Base-by-base conservation (phyloP, 2,797 vertebrate species). In the Schizopygopsis malacanthus region DNA sequence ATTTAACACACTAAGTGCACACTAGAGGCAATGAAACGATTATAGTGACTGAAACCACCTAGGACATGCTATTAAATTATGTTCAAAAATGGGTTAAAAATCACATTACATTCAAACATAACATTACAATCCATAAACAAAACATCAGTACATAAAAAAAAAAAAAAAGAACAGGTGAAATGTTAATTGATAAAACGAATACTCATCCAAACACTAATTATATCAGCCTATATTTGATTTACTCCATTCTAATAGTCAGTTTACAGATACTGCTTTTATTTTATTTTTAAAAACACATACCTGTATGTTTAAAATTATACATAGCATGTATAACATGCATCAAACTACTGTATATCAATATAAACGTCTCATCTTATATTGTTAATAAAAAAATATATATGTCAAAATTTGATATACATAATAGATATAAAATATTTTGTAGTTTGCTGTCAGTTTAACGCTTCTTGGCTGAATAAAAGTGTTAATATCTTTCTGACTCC, bases 401-500 rank as follows among this genome's bases (percentile, higher is more conserved):
- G 6, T 65, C 1, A 0, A 33, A 16, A 33, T 28, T 65, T 3
- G 12, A 33, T 65, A 33, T 65, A 33, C 15, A 33, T 65, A 3
- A 65, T 28, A 63, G 61, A 63, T 15, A 65, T 25, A 4, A 15
- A 67, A 67, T 16, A 67, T 33, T 37, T 61, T 25, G 65, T 67
- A 8, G 16, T 37, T 25, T 25, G 25, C 6, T 16, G n/a, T 22
- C 3, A 76, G 22, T 56, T 6, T 7, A 54, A 54, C 54, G 73
- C 50, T 37, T 54, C 50, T 85, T 86, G 81, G 80, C 80, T 86
- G 84, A 82, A 71, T 80, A 70, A 45, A 47, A 72, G 18, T 41
- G 20, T 15, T 47, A 16, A 15, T 33, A 28, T 18, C 13, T 52
- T 18, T 10, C 45, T 20, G 69, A 61, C 28, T 15, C 7, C 63